phyloP scores from a whole-genome alignment of 2,113 vertebrate genomes.

The Triplophysa rosa region DNA sequence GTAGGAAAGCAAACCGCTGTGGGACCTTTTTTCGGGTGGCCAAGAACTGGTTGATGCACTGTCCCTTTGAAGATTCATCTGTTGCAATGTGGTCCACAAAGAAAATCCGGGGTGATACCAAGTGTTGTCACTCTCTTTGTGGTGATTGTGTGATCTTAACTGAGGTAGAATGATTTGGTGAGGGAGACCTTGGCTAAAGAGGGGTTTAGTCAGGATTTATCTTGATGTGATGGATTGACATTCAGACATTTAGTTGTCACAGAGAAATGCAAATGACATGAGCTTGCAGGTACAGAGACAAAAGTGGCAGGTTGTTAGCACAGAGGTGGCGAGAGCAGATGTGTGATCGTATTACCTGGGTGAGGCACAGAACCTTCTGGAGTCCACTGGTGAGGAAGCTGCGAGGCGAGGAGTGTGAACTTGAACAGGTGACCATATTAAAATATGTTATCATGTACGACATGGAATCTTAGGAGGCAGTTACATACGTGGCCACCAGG shows the following conservation, averaged over 20 bases:
- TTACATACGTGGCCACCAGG: slow-evolving; percentile 62
- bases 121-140: not conserved
- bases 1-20: too few relatives aligned
- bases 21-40: too few relatives aligned
- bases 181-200: too few relatives aligned
- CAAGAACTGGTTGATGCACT: too few relatives aligned
- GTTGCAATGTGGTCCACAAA: not conserved
- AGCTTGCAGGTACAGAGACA: not conserved
- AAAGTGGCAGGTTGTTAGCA: slow-evolving; percentile 2
- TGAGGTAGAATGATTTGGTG: too few relatives aligned
- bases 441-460: not conserved
- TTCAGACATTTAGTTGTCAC: too few relatives aligned
- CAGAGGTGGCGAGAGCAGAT: not conserved
- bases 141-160: not conserved
- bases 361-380: not conserved
- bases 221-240: too few relatives aligned
- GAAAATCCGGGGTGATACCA: not conserved
- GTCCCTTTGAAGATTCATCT: not conserved
- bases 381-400: not conserved
- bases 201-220: too few relatives aligned
- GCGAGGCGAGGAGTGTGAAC: not conserved
- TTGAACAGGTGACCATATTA: too few relatives aligned
- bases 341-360: not conserved
- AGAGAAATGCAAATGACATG: not conserved
- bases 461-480: slow-evolving; percentile 34